Evolutionary conservation across 2,888 invertebrate species (phyloP).

Genomic region (Pyrocoelia pectoralis): DNA sequence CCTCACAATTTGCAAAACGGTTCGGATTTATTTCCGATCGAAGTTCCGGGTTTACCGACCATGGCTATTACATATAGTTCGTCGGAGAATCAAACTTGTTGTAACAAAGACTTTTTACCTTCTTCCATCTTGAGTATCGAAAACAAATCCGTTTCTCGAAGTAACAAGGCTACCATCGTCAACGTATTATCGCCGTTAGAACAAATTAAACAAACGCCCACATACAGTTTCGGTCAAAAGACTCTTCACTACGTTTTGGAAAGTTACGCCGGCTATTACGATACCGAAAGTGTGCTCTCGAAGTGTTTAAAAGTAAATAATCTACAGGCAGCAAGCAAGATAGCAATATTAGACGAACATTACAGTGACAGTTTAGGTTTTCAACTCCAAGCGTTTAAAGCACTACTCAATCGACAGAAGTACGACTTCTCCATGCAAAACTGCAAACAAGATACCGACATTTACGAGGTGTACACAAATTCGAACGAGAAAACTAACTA

Average conservation of each 20-base stretch:
- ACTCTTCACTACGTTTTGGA: constrained; percentile 57
- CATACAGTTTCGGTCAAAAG: constrained; percentile 50
- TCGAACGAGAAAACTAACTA: constrained; percentile 38
- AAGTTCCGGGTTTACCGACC: constrained; percentile 58
- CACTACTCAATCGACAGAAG: constrained; percentile 49
- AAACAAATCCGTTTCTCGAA: constrained; percentile 27
- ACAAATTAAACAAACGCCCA: constrained; percentile 45
- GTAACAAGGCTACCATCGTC: neutral
- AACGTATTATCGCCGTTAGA: constrained; percentile 23
- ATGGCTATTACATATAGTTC: constrained; percentile 57
- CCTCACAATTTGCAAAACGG: constrained; percentile 59
- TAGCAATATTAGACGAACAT: constrained; percentile 56
- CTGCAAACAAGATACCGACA: constrained; percentile 21
- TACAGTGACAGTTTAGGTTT: constrained; percentile 58
- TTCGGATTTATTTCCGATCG: constrained; percentile 54
- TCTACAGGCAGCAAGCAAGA: constrained; percentile 58
- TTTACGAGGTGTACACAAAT: constrained; percentile 32
- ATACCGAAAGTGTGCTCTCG: constrained; percentile 54
- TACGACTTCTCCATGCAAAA: constrained; percentile 39
- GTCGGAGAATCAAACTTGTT: constrained; percentile 50
- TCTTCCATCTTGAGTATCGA: constrained; percentile 42
- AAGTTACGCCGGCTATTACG: constrained; percentile 57
- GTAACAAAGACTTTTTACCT: constrained; percentile 46
- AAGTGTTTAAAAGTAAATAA: constrained; percentile 55
- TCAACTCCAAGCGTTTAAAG: constrained; percentile 56